phyloP scores from a whole-genome alignment of 2,888 invertebrate species.

The Slavum lentiscoides region DNA sequence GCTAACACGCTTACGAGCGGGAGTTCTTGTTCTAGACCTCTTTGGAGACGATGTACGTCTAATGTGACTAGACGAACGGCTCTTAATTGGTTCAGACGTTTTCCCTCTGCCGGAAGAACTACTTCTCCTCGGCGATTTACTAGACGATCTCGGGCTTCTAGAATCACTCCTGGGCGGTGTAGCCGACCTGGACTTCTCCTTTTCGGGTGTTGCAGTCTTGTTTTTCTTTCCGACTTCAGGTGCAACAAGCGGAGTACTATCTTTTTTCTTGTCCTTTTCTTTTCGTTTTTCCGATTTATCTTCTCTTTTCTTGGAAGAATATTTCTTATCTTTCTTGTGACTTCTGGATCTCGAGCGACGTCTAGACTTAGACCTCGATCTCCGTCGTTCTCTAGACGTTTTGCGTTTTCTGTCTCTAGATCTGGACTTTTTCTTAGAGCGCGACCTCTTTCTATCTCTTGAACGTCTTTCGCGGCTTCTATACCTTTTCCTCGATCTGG shows the following conservation, averaged over 20 bases:
- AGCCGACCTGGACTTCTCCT: conserved; percentile 53
- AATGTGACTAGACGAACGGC: conserved; percentile 56
- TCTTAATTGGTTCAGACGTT: conserved; percentile 60
- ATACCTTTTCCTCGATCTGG: conserved; percentile 58
- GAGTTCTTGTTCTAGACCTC: conserved; percentile 55
- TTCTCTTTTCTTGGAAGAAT: conserved; percentile 53
- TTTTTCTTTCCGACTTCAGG: conserved; percentile 55
- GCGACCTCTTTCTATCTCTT: conserved; percentile 46
- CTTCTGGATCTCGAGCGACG: conserved; percentile 49
- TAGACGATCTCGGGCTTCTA: conserved; percentile 41
- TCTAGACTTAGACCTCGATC: conserved; percentile 43
- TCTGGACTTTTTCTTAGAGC: conserved; percentile 36
- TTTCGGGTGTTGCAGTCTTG: conserved; percentile 52
- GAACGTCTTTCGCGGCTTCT: conserved; percentile 56
- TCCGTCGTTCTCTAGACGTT: conserved; percentile 33
- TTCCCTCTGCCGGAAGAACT: conserved; percentile 52
- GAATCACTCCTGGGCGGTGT: conserved; percentile 48
- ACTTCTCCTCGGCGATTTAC: conserved; percentile 45
- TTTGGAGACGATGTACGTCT: conserved; percentile 55
- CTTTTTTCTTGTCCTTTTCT: conserved; percentile 54
- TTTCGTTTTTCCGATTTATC: conserved; percentile 54
- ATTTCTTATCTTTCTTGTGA: conserved; percentile 49
- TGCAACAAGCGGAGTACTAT: conserved; percentile 51
- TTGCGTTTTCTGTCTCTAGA: conserved; percentile 51
- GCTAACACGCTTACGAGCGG: conserved; percentile 29